Evolutionary conservation across 2,797 vertebrate genomes (phyloP).

Genomic region (Zenarchopterus dispar): DNA sequence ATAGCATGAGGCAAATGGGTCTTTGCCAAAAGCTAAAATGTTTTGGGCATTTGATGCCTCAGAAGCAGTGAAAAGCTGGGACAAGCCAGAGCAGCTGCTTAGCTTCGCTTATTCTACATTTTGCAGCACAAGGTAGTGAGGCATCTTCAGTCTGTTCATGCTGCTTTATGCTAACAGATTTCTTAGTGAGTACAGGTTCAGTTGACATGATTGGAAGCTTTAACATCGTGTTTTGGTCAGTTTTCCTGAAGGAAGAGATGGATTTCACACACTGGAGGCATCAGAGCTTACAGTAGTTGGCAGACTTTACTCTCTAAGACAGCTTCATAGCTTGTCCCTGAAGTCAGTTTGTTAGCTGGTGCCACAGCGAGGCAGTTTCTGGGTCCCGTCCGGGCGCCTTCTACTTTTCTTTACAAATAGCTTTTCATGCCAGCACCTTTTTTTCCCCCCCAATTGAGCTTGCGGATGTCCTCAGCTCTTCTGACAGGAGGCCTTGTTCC

Average conservation of each 20-base stretch:
- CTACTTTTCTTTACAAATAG: conserved; percentile 40
- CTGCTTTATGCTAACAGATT: conserved; percentile 34
- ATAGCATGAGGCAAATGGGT: conserved; percentile 69
- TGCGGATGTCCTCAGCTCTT: conserved; percentile 32
- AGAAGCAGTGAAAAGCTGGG: conserved; percentile 58
- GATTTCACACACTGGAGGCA: conserved; percentile 21
- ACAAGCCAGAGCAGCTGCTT: conserved; percentile 53
- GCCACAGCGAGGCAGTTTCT: conserved; percentile 27
- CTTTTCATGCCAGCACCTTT: conserved; percentile 54
- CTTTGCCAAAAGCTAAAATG: conserved; percentile 65
- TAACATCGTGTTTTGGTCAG: conserved; percentile 8
- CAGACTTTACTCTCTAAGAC: conserved; percentile 53
- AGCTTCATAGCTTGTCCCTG: conserved; percentile 50
- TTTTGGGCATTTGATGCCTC: conserved; percentile 68
- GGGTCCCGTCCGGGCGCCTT: conserved; percentile 40
- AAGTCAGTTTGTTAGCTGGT: conserved; percentile 53
- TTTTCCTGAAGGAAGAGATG: conserved; percentile 30
- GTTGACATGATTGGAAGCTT: conserved; percentile 14
- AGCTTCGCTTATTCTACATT: conserved; percentile 51
- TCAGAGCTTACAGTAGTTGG: conserved; percentile 54
- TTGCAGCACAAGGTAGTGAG: conserved; percentile 36
- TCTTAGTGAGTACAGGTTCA: conserved; percentile 1
- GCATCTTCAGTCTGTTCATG: conserved; percentile 27
- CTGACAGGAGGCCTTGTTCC: conserved; percentile 60
- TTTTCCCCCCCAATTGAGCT: conserved; percentile 33